Percentiles rank a stretch among this genome's conserved stretches.
Evolutionary conservation across 2,888 invertebrate genomes (phyloP).

Genomic region (Idaea biselata): DNA sequence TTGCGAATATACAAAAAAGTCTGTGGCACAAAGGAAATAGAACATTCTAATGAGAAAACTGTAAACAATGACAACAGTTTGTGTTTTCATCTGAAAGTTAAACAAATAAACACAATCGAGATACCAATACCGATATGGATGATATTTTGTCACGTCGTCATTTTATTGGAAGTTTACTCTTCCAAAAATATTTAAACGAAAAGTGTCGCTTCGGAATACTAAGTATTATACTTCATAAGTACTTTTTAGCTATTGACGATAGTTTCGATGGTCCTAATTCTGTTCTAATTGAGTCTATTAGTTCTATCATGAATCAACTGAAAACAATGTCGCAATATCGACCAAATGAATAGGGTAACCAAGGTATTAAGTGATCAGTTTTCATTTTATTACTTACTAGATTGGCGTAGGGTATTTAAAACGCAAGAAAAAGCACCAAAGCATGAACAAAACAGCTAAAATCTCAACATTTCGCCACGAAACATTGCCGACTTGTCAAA

Average conservation of each 20-base stretch:
- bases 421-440: background rate
- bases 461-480: slow-evolving; percentile 23
- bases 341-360: background rate
- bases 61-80: no score
- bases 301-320: background rate
- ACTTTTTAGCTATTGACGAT: no score
- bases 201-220: no score
- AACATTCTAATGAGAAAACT: no score
- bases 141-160: no score
- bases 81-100: no score
- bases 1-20: no score
- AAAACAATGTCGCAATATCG: background rate
- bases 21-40: slow-evolving; percentile 6
- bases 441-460: slow-evolving; percentile 6
- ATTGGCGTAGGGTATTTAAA: background rate
- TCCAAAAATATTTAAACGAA: no score
- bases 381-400: background rate
- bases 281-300: background rate
- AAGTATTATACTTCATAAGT: no score
- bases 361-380: slow-evolving; percentile 4
- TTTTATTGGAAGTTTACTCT: no score
- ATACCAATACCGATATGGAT: no score
- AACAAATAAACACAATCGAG: no score
- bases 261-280: background rate
- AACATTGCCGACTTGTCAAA: slow-evolving; percentile 20